These are phyloP conservation scores for Rhyacophila brunnea DNA, from an alignment of 1,140 invertebrate species.

Conservation along the genomic window DNA sequence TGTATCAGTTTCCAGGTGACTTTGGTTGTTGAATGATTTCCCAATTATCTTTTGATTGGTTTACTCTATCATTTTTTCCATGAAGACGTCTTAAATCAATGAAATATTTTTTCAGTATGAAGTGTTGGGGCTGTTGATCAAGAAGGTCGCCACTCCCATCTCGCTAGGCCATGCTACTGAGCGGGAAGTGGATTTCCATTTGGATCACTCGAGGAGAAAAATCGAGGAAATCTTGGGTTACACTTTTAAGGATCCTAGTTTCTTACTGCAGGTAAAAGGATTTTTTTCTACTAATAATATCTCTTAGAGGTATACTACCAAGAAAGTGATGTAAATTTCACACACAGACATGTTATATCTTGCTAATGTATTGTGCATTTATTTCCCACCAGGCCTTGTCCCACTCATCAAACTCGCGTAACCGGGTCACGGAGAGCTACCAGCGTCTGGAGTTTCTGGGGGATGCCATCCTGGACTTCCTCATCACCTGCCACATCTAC, in stretches of 20 bases:
- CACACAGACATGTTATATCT: background rate
- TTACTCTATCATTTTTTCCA: too few relatives aligned
- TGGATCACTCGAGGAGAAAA: conserved; percentile 46
- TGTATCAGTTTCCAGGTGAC: too few relatives aligned
- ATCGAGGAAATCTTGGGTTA: conserved; percentile 68
- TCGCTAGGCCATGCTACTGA: conserved; percentile 40
- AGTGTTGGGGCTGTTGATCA: background rate
- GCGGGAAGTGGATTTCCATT: conserved; percentile 46
- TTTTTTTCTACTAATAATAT: background rate
- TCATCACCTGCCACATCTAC: conserved; percentile 86
- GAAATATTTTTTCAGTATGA: conserved; percentile 8
- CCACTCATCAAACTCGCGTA: conserved; percentile 86
- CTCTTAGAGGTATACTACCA: background rate
- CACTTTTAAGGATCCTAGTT: conserved; percentile 61
- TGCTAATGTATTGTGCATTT: background rate
- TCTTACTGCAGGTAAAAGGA: conserved; percentile 51
- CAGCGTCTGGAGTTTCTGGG: conserved; percentile 94
- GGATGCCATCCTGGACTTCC: conserved; percentile 92
- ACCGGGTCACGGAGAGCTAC: conserved; percentile 86
- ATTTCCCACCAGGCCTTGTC: conserved; percentile 77
- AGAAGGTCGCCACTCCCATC: background rate
- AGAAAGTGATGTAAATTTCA: background rate
- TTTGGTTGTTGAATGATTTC: too few relatives aligned
- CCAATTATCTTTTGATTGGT: too few relatives aligned
- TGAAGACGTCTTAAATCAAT: too few relatives aligned